phyloP scores from a whole-genome alignment of 2,113 vertebrate genomes.

The Corythornis vintsioides region DNA sequence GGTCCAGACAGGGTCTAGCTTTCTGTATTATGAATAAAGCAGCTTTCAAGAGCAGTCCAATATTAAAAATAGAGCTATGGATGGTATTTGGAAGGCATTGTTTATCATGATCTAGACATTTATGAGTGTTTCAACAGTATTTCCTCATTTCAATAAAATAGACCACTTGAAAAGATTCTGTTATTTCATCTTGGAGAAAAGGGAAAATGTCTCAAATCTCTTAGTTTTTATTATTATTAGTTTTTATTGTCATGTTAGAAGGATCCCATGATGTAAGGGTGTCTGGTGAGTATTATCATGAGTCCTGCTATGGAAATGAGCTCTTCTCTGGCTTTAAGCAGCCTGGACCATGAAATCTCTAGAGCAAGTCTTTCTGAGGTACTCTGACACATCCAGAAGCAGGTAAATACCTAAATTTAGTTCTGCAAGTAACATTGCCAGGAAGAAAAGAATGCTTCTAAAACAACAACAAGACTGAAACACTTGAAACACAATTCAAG shows the following conservation, averaged over 20 bases:
- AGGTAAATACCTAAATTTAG: slow-evolving; percentile 8
- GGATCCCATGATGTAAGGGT: neutral
- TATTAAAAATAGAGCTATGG: slow-evolving; percentile 21
- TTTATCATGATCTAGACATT: neutral
- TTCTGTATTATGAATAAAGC: slow-evolving; percentile 16
- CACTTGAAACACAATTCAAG: neutral
- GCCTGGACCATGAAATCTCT: neutral
- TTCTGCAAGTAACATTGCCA: neutral
- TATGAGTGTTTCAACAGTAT: neutral
- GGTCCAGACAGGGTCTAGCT: neutral
- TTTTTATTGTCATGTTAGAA: neutral
- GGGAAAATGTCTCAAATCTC: neutral
- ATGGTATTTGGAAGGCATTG: slow-evolving; percentile 14
- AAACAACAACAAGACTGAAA: neutral
- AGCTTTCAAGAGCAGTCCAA: slow-evolving; percentile 9
- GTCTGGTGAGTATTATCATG: neutral
- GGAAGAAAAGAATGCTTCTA: neutral
- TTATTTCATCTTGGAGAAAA: neutral
- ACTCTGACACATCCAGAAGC: neutral
- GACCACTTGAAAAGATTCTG: neutral
- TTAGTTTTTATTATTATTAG: neutral
- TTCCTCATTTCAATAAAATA: neutral
- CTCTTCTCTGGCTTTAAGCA: neutral
- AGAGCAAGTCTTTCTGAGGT: neutral
- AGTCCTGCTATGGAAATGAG: neutral